Evolutionary conservation across 2,113 vertebrate species (phyloP).

Genomic region (Buteo buteo): DNA sequence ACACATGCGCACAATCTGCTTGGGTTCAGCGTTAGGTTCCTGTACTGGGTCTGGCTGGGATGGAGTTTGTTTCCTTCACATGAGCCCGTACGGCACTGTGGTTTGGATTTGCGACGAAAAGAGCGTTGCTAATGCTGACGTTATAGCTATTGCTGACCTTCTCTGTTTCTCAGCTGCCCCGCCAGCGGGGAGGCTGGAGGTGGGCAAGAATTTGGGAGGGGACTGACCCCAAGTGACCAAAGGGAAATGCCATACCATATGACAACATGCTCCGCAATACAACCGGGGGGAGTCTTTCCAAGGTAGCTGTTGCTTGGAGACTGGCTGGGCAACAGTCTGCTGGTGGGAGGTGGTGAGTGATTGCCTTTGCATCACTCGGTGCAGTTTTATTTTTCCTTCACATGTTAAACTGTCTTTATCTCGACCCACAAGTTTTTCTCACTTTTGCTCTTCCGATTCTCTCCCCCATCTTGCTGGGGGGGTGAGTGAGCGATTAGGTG

Average conservation of each 20-base stretch:
- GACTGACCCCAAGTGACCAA: background rate
- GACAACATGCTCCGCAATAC: background rate
- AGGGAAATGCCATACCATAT: background rate
- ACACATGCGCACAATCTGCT: no score
- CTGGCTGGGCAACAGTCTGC: conserved; percentile 14
- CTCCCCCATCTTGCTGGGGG: background rate
- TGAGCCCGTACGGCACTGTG: background rate
- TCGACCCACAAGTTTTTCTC: conserved; percentile 13
- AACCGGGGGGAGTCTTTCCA: background rate
- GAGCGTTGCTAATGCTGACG: background rate
- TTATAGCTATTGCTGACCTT: background rate
- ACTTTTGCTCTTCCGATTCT: background rate
- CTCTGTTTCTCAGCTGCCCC: background rate
- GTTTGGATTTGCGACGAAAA: background rate
- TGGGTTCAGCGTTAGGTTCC: background rate
- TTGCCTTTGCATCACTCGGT: background rate
- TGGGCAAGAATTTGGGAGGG: background rate
- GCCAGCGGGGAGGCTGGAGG: background rate
- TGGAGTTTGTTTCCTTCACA: background rate
- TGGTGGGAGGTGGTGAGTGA: conserved; percentile 19
- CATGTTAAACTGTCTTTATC: background rate
- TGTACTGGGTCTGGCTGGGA: background rate
- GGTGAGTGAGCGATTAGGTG: background rate
- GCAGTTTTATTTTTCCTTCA: background rate
- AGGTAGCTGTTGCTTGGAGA: conserved; percentile 23